These are phyloP conservation scores for Galago senegalensis DNA, from an alignment of 2,797 vertebrate species.

Conservation along the genomic window DNA sequence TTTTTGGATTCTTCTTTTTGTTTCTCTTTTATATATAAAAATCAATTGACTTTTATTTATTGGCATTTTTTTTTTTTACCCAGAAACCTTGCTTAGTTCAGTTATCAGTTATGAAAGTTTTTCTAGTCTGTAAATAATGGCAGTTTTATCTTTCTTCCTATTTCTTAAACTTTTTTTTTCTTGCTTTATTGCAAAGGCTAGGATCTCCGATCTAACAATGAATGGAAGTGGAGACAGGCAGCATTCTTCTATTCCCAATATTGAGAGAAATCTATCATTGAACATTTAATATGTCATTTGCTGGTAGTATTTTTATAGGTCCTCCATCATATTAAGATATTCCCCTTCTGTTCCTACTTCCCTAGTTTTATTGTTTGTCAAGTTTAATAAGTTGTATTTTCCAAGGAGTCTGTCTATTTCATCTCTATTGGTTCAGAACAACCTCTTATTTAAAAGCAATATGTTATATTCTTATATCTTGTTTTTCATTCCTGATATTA, in stretches of 20 bases:
- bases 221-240: neutral
- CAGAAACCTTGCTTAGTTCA: neutral
- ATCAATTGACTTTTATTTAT: neutral
- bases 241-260: neutral
- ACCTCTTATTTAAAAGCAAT: neutral
- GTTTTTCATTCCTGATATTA: neutral
- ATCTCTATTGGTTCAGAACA: neutral
- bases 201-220: neutral
- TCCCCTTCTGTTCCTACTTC: too few species aligned
- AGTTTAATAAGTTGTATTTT: neutral
- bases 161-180: slow-evolving; percentile 60
- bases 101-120: neutral
- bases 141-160: neutral
- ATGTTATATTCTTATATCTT: neutral
- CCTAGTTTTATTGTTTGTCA: neutral
- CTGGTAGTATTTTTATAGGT: neutral
- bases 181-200: slow-evolving; percentile 55
- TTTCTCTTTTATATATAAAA: slow-evolving; percentile 57
- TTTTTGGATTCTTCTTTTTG: slow-evolving; percentile 25
- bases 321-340: too few species aligned
- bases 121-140: neutral
- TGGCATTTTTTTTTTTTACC: neutral
- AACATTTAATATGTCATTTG: neutral
- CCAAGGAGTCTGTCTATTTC: neutral
- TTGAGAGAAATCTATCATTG: neutral